Conservation (phyloP, 92 coral and sea anemone species). For the Galaxea fascicularis region DNA sequence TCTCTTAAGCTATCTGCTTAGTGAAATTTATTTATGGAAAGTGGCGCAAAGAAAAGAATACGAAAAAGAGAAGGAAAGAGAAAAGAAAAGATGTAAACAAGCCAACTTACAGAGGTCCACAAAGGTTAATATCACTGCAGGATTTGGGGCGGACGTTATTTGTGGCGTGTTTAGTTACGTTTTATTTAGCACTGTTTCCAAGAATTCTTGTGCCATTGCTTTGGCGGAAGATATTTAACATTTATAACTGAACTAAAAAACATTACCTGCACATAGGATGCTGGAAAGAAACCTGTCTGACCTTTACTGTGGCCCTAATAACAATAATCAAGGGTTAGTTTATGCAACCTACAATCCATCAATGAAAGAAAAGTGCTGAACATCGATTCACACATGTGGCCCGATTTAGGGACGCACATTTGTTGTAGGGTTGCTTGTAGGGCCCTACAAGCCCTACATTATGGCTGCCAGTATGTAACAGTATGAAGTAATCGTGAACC, state of each 20-base stretch:
- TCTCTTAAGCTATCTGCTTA: too few species aligned
- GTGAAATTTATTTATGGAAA: too few species aligned
- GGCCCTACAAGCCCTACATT: too few species aligned
- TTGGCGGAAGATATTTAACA: neutral
- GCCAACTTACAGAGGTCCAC: neutral
- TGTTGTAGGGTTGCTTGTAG: too few species aligned
- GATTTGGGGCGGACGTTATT: neutral
- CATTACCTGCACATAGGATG: constrained; percentile 91
- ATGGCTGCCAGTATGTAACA: too few species aligned
- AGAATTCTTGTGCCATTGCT: neutral
- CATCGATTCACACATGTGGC: too few species aligned
- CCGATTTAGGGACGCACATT: too few species aligned
- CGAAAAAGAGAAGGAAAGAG: too few species aligned
- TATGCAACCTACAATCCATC: neutral
- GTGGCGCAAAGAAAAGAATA: too few species aligned
- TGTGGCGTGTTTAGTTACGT: neutral
- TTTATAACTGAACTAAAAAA: neutral
- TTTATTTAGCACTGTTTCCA: neutral
- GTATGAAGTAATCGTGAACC: too few species aligned
- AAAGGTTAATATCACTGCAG: neutral
- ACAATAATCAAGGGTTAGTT: neutral
- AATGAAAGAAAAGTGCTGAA: neutral
- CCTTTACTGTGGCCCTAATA: constrained; percentile 83
- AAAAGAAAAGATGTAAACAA: too few species aligned
- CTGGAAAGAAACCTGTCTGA: constrained; percentile 90